Evolutionary conservation across 2,888 invertebrate genomes (phyloP).

Genomic region (Embidobia sp.): DNA sequence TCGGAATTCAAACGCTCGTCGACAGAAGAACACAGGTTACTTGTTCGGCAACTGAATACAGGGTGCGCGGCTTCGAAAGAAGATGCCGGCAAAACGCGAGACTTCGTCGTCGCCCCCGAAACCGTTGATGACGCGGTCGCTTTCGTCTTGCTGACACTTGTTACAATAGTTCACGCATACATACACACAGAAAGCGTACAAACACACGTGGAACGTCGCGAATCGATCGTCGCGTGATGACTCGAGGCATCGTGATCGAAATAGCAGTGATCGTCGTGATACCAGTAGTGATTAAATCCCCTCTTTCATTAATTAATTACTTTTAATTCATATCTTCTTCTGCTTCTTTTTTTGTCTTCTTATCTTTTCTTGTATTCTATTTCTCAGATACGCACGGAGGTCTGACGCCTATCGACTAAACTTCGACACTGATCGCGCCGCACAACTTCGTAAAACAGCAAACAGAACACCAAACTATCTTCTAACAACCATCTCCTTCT

Average conservation of each 20-base stretch:
- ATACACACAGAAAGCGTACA: slow-evolving; percentile 58
- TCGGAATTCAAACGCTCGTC: no score
- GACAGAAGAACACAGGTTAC: no score
- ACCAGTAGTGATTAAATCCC: slow-evolving; percentile 67
- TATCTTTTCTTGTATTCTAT: no score
- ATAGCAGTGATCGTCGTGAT: slow-evolving; percentile 65
- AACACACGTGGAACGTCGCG: slow-evolving; percentile 53
- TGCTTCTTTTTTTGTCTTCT: slow-evolving; percentile 1
- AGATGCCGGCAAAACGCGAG: no score
- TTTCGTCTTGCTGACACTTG: slow-evolving; percentile 23
- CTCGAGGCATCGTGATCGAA: slow-evolving; percentile 54
- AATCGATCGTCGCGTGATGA: slow-evolving; percentile 55
- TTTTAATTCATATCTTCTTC: slow-evolving; percentile 23
- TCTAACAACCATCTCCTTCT: slow-evolving; percentile 75
- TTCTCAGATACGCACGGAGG: slow-evolving; percentile 60
- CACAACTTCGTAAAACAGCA: slow-evolving; percentile 78
- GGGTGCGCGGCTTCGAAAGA: no score
- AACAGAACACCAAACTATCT: slow-evolving; percentile 80
- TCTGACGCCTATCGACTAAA: slow-evolving; percentile 61
- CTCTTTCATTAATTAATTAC: slow-evolving; percentile 21
- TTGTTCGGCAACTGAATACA: no score
- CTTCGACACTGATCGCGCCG: slow-evolving; percentile 67
- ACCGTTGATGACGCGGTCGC: slow-evolving; percentile 13
- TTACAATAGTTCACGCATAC: slow-evolving; percentile 52
- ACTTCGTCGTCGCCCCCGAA: no score